phyloP scores from a whole-genome alignment of 2,888 invertebrate genomes.

The Metellina segmentata region DNA sequence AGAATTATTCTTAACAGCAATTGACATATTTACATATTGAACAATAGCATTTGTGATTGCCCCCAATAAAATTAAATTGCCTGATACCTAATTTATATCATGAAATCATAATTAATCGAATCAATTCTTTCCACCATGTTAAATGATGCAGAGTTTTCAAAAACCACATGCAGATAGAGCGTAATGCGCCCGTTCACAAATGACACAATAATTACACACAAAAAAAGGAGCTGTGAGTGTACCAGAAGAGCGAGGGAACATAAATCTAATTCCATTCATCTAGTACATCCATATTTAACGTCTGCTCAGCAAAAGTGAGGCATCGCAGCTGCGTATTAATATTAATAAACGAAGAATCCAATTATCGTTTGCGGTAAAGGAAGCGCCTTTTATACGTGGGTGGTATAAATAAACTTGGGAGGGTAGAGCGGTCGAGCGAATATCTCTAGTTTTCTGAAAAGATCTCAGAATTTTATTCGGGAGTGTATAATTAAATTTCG shows the following conservation, averaged over 20 bases:
- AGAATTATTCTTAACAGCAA: too few species aligned
- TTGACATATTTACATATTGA: too few species aligned
- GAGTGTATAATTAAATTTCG: conserved; percentile 38
- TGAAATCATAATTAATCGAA: too few species aligned
- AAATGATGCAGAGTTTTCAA: too few species aligned
- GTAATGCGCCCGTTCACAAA: background rate
- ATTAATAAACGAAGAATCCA: conserved; percentile 43
- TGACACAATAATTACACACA: background rate
- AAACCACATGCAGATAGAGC: too few species aligned
- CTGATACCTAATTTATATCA: too few species aligned
- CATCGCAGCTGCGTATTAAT: conserved; percentile 18
- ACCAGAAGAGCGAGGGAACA: background rate
- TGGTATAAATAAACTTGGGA: background rate
- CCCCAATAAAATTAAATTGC: too few species aligned
- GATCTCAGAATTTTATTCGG: background rate
- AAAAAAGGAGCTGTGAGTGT: background rate
- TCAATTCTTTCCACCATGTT: too few species aligned
- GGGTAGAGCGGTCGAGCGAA: background rate
- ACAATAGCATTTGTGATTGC: too few species aligned
- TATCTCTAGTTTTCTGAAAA: background rate
- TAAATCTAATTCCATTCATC: background rate
- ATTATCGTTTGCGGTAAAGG: conserved; percentile 19
- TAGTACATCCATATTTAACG: conserved; percentile 11
- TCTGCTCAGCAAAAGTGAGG: conserved; percentile 6
- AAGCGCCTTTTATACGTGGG: background rate